Evolutionary conservation across 1,140 invertebrate genomes (phyloP), one percentile per base, ranked within the genome.

Genomic region (Halesus radiatus): DNA sequence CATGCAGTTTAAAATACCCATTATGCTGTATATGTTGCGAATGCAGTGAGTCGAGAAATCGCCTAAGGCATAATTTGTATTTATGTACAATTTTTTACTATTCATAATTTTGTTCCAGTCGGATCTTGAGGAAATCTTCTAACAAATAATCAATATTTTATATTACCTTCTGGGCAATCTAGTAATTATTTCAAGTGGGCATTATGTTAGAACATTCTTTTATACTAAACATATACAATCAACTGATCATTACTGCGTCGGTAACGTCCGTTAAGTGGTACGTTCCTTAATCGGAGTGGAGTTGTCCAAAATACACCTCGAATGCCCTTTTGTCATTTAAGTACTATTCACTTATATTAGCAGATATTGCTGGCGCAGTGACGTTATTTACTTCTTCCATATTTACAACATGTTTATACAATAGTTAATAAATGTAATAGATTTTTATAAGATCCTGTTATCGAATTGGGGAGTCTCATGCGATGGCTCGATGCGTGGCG

Each of bases 361-460:
- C 37, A 45, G 10, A 45, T 32, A 32, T 32, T 32, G 32, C 32
- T 32, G 32, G 37, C 10, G 8, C 37, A 45, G 8, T 13, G 1
- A 45, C 10, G 1, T 45, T 13, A 45, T 45, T 60, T 60, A 60
- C 56, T 10, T 60, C 56, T 23, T 23, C 56, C 18, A 60, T 60
- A 60, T 60, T 60, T 66, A 66, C 29, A 66, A 45, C 8, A 45
- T 45, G 37, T 26, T 10, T 66, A 64, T 64, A 66, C 62, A 66
- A 66, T 66, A 66, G 62, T 37, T 66, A 32, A 66, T 66, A 22
- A 26, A 66, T 66, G 16, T 66, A 66, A 66, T 37, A 66, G 62
- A 45, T 45, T 66, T 66, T 66, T 29, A 66, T 32, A 60, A 32
- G 26, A 66, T 66, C 26, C 29, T 66, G 56, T 23, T 60, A 60